These are phyloP conservation scores for Lapara coniferarum DNA, from an alignment of 2,888 invertebrate genomes.

Conservation along the genomic window DNA sequence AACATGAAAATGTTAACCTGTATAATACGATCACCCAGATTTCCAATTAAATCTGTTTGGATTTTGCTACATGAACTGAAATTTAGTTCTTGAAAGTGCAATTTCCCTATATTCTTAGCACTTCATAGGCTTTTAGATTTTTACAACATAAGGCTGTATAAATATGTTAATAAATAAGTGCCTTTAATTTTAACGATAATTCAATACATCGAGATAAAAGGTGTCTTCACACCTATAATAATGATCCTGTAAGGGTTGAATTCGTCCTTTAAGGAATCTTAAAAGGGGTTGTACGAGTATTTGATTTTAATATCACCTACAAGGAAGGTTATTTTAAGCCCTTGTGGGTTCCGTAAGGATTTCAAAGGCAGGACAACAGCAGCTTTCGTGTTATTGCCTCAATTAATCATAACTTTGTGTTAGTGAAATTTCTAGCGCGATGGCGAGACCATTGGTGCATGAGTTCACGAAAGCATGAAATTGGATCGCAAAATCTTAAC, in stretches of 20 bases:
- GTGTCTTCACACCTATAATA: too few relatives aligned
- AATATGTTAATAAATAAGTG: too few relatives aligned
- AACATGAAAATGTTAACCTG: background rate
- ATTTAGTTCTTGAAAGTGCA: background rate
- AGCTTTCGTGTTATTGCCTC: conserved; percentile 76
- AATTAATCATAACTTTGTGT: conserved; percentile 83
- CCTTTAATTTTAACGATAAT: too few relatives aligned
- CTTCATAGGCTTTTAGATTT: too few relatives aligned
- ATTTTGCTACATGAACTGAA: background rate
- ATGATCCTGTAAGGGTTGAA: too few relatives aligned
- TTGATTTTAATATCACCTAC: too few relatives aligned
- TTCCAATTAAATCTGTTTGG: background rate
- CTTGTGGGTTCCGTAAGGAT: conserved; percentile 34
- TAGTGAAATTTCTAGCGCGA: conserved; percentile 74
- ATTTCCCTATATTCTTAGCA: too few relatives aligned
- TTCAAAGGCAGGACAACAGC: conserved; percentile 56
- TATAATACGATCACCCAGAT: background rate
- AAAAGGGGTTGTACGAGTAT: too few relatives aligned
- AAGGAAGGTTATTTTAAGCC: background rate
- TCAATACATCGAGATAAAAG: too few relatives aligned
- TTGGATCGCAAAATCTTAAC: conserved; percentile 75
- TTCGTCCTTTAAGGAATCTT: too few relatives aligned
- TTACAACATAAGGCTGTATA: too few relatives aligned
- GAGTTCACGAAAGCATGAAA: conserved; percentile 80
- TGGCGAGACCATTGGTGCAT: conserved; percentile 74